Base-by-base conservation (phyloP, 2,113 vertebrate genomes). In the Aix galericulata region DNA sequence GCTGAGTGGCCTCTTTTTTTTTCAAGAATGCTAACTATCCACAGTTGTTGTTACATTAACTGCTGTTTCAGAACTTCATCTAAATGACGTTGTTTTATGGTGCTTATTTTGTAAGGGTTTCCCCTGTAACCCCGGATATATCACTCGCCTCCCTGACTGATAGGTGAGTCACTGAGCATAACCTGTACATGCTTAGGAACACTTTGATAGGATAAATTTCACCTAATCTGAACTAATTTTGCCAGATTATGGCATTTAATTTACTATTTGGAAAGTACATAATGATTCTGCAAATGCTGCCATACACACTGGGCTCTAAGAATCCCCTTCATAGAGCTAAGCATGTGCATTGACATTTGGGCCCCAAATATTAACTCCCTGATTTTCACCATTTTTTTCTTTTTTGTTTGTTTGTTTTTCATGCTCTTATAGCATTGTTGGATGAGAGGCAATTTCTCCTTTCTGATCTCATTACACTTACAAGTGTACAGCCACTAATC, bases 51-150 rank as follows among this genome's bases (percentile, higher is more conserved):
- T 53, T 67, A 60, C 17, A 42, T 1, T 12, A 48, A 38, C 36
- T 90, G 36, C 20, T 78, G 22, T 46, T 83, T 90, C 68, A 86
- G 78, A 89, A 38, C 46, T 87, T 36, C 36, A 84, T 56, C 72
- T 10, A 82, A 89, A 82, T 22, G 2, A 42, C 38, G 53, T 23
- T 4, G 75, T 79, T 91, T 87, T 75, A 68, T 36, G 52, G 14
- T 11, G 11, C 15, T 16, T 78, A 42, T 64, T 89, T 53, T 89
- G 29, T 27, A 77, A 82, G 58, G 58, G 21, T 75, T 62, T 84
- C 34, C 69, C 84, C 42, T 76, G 32, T 68, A 72, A 67, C 12
- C 6, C 8, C 26, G 25, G 78, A 67, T 56, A 26, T 25, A 76
- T 69, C 67, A 58, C 27, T 84, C 26, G 82, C 23, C 22, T 85